A percentile compares a stretch with the other conserved stretches of the same genome.
Evolutionary conservation across 2,888 invertebrate genomes (phyloP).

Genomic region (Hypomecis atomaria): DNA sequence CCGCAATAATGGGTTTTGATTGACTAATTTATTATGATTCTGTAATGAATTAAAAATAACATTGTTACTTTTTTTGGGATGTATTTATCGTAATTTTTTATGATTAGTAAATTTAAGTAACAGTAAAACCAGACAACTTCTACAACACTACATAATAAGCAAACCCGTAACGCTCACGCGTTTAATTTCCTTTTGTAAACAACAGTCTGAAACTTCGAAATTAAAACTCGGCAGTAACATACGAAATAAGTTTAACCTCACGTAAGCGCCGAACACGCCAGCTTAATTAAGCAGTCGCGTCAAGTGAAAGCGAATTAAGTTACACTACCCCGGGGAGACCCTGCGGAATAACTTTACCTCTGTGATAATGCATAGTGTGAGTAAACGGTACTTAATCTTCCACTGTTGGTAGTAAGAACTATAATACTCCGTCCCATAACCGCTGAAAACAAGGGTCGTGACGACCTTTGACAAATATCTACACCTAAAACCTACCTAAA

Average conservation of each 20-base stretch:
- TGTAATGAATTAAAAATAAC: too few relatives aligned
- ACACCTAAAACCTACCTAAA: too few relatives aligned
- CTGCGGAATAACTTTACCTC: conserved; percentile 25
- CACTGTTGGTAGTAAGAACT: not conserved
- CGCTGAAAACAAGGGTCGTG: too few relatives aligned
- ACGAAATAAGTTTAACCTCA: conserved; percentile 18
- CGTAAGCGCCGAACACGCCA: conserved; percentile 28
- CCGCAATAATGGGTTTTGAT: too few relatives aligned
- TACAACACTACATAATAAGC: not conserved
- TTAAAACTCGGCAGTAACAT: conserved; percentile 14
- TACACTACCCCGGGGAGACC: conserved; percentile 62
- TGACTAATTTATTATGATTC: too few relatives aligned
- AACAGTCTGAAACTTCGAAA: conserved; percentile 14
- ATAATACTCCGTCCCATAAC: too few relatives aligned
- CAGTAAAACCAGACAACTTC: too few relatives aligned
- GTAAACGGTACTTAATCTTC: conserved; percentile 10
- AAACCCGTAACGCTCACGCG: not conserved
- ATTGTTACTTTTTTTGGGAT: too few relatives aligned
- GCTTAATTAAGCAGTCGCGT: conserved; percentile 70
- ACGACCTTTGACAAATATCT: too few relatives aligned
- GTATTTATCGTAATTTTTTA: too few relatives aligned
- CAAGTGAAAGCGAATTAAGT: conserved; percentile 68
- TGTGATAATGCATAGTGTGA: conserved; percentile 1
- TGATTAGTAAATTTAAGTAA: too few relatives aligned
- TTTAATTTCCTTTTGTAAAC: conserved; percentile 1